Base-by-base conservation (phyloP, 2,888 invertebrate genomes). In the Mystacides longicornis region DNA sequence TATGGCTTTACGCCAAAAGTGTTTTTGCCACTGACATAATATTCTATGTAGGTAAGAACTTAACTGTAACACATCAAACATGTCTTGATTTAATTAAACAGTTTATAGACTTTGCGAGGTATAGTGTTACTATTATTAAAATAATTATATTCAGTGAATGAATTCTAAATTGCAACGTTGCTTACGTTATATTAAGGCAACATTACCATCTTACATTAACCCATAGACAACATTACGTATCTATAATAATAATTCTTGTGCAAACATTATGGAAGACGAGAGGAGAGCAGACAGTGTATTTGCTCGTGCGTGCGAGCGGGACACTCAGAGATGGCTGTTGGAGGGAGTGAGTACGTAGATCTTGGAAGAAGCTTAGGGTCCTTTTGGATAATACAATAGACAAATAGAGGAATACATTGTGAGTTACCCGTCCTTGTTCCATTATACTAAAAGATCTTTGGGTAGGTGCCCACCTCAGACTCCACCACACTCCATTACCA, bases 371-470 rank as follows among this genome's bases (percentile, higher is more conserved):
- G 53, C 23, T 27, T 21, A 42, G 49, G 51, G 55, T 54, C 52
- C 56, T 50, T n/a, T 52, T 48, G 54, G 56, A 42, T 60, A 60
- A 60, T 60, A 51, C 60, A 56, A 52, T 58, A 60, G 55, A 58
- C 60, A 60, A 60, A 60, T 58, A 60, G 58, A 60, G 56, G 54
- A 60, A 60, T 60, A 58, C 56, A 58, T 51, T 49, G 51, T 52
- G 57, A 54, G 18, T 37, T 43, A 23, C 20, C 46, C 46, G 21
- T 46, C 19, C 46, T 46, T 46, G 46, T 46, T 46, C 46, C 46
- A 23, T 37, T n/a, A n/a, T n/a, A n/a, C n/a, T n/a, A n/a, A n/a
- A n/a, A n/a, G n/a, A n/a, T n/a, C n/a, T n/a, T n/a, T n/a, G n/a
- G n/a, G n/a, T n/a, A n/a, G n/a, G n/a, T n/a, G n/a, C n/a, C n/a